Percentiles rank a stretch among this genome's conserved stretches.
These are phyloP conservation scores for Montipora foliosa DNA, from an alignment of 64 coral and sea anemone genomes.

Conservation along the genomic window DNA sequence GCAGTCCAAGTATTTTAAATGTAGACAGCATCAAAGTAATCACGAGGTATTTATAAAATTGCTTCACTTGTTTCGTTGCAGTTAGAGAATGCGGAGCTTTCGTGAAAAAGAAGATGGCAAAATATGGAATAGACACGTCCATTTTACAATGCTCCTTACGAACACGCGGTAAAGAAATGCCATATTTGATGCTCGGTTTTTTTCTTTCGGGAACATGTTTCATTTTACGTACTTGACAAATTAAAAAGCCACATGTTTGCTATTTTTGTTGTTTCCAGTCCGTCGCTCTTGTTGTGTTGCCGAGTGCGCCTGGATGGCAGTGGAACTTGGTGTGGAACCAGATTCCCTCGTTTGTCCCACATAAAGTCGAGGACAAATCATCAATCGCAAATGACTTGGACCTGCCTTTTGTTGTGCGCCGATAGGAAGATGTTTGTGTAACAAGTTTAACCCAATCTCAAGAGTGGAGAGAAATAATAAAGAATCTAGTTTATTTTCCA, in stretches of 20 bases:
- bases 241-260: too few relatives aligned
- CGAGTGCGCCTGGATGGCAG: constrained; percentile 31
- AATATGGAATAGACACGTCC: constrained; percentile 15
- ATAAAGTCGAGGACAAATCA: not conserved
- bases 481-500: not conserved
- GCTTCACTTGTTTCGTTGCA: not conserved
- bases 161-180: not conserved
- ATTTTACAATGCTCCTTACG: constrained; percentile 22
- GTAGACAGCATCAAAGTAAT: too few relatives aligned
- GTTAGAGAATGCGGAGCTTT: not conserved
- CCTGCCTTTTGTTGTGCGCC: not conserved
- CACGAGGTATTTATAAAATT: too few relatives aligned
- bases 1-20: too few relatives aligned
- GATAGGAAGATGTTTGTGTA: not conserved
- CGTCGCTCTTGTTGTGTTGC: constrained; percentile 31
- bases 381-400: not conserved
- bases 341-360: not conserved
- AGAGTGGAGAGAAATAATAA: not conserved
- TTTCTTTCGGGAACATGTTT: too few relatives aligned
- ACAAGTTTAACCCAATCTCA: not conserved
- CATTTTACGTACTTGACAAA: too few relatives aligned
- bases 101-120: constrained; percentile 2
- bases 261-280: not conserved
- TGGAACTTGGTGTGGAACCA: constrained; percentile 12
- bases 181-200: too few relatives aligned